Percentiles rank a stretch among this genome's conserved stretches.
These are phyloP conservation scores for Chelon labrosus DNA, from an alignment of 2,797 vertebrate genomes.

Conservation along the genomic window DNA sequence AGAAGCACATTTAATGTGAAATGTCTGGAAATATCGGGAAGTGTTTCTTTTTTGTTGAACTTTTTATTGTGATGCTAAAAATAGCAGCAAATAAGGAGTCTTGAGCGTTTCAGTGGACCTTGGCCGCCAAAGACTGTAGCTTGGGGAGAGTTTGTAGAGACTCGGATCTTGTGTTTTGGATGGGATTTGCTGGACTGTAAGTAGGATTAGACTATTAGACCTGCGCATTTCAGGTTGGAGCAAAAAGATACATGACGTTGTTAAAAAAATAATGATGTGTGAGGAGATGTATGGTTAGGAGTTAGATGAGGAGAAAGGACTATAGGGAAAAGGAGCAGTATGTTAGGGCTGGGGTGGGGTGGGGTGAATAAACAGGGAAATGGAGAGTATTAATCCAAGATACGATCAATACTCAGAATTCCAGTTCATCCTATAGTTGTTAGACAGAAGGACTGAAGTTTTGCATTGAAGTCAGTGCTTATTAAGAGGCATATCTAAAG, in stretches of 20 bases:
- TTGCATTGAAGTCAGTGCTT: no score
- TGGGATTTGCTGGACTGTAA: conserved; percentile 47
- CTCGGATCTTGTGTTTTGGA: conserved; percentile 45
- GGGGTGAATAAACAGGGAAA: not conserved
- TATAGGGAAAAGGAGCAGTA: no score
- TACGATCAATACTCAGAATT: not conserved
- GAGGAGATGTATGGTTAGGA: conserved; percentile 9
- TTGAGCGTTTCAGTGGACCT: conserved; percentile 55
- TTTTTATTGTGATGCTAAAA: conserved; percentile 84
- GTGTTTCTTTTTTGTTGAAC: conserved; percentile 60
- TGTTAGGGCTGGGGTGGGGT: no score
- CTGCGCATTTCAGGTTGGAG: conserved; percentile 38
- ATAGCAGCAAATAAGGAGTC: conserved; percentile 71
- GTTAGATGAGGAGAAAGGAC: not conserved
- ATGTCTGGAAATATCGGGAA: conserved; percentile 75
- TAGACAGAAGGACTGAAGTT: not conserved
- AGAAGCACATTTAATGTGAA: conserved; percentile 80
- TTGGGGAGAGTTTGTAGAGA: conserved; percentile 17
- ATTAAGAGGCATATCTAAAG: not conserved
- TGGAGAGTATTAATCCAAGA: not conserved
- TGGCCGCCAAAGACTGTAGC: conserved; percentile 29
- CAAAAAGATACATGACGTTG: conserved; percentile 21
- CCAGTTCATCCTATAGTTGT: not conserved
- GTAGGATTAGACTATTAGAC: conserved; percentile 24
- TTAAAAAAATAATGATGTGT: not conserved